Conservation (phyloP, 2,797 vertebrate genomes). For the Gallinago solitaria region DNA sequence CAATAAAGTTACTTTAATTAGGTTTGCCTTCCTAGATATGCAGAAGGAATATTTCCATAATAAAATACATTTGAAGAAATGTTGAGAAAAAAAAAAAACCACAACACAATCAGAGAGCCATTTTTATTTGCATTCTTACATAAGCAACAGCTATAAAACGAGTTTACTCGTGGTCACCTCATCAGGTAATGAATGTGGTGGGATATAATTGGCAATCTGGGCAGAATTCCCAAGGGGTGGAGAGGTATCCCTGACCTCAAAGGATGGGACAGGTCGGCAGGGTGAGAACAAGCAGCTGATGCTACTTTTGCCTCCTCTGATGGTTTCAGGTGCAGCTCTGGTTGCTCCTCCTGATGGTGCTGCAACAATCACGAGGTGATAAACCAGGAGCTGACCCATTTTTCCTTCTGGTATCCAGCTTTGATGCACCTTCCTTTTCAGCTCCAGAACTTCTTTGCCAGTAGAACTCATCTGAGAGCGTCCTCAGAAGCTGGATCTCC, state of each 20-base stretch:
- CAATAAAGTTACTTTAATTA: slow-evolving; percentile 36
- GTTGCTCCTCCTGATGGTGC: not conserved
- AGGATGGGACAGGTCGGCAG: not conserved
- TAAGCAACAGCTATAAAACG: not conserved
- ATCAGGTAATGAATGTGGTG: not conserved
- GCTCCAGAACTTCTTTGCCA: no score
- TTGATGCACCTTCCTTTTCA: not conserved
- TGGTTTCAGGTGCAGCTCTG: not conserved
- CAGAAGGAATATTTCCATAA: slow-evolving; percentile 37
- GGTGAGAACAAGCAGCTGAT: slow-evolving; percentile 10
- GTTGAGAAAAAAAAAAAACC: not conserved
- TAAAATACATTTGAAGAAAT: slow-evolving; percentile 37
- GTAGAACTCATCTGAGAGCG: not conserved
- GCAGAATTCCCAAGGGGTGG: not conserved
- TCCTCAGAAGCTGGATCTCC: not conserved
- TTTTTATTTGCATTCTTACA: not conserved
- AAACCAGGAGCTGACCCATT: not conserved
- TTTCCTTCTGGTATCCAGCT: not conserved
- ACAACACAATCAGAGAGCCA: not conserved
- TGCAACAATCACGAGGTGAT: not conserved
- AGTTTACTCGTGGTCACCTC: not conserved
- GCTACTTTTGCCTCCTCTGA: not conserved
- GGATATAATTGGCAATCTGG: not conserved
- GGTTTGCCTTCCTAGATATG: slow-evolving; percentile 23
- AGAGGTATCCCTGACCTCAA: not conserved